These are phyloP conservation scores for Seira musarum DNA, from an alignment of 2,888 invertebrate species.

Conservation along the genomic window DNA sequence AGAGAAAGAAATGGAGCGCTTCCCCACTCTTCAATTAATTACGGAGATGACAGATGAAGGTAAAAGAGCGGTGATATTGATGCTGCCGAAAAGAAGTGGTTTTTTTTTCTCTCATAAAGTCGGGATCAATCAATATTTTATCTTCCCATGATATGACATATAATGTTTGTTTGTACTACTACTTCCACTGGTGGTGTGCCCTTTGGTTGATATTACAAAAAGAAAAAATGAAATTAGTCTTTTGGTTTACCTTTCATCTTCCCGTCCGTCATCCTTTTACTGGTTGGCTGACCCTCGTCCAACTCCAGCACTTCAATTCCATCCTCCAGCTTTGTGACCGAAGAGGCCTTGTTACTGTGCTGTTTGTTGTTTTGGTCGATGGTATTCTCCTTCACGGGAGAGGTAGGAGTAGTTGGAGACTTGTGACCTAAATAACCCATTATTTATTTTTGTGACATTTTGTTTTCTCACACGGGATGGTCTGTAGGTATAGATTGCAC, in stretches of 20 bases:
- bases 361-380: constrained; percentile 45
- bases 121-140: no score
- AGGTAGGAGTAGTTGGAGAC: constrained; percentile 45
- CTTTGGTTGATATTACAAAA: constrained; percentile 8
- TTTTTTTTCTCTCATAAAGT: no score
- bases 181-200: background rate
- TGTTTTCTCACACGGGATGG: background rate
- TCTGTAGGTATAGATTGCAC: constrained; percentile 6
- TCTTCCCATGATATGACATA: no score
- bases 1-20: no score
- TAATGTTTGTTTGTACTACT: no score
- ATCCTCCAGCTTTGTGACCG: constrained; percentile 67
- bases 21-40: no score
- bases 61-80: no score
- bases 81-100: no score
- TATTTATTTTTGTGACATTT: constrained; percentile 3
- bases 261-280: constrained; percentile 53
- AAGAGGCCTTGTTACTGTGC: constrained; percentile 51
- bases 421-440: constrained; percentile 16
- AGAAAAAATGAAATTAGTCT: constrained; percentile 6
- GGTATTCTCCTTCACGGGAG: constrained; percentile 57
- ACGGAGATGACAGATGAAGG: no score
- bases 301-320: constrained; percentile 69
- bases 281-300: constrained; percentile 59
- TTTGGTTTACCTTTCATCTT: constrained; percentile 57